Evolutionary conservation across 2,888 invertebrate species (phyloP), one percentile per base, ranked within the genome.

Genomic region (Polydesmus complanatus): DNA sequence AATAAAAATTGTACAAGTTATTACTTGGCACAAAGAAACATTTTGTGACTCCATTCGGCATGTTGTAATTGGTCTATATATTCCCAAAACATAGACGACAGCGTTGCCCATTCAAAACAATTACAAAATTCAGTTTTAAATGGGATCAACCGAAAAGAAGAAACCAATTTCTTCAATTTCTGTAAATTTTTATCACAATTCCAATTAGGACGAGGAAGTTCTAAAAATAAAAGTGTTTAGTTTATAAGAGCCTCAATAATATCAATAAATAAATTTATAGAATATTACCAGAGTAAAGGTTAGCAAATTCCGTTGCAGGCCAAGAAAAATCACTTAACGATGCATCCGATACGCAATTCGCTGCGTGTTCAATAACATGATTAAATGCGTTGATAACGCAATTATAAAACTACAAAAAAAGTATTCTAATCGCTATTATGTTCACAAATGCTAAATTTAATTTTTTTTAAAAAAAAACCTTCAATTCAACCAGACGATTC

Each of bases 241-340:
- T 51, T 8, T 14, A 51, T 5, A 51, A 51, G 19, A 51, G 8
- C 14, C 14, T 14, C 37, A 14, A 37, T 8, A 37, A 37, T 37
- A 8, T 8, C 5, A 8, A 8, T 37, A 37, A 8, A 5, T 8
- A 8, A 37, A 37, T 37, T 37, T 8, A 8, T 37, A 37, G 37
- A 37, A 37, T 37, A 37, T 37, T 37, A 37, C 37, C 37, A 8
- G 22, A 57, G 18, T 22, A 48, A 3, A 18, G n/a, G 5, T 21
- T 27, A 26, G 53, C 23, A 53, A 54, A 54, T 26, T 59, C 37
- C 3, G 25, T 27, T 11, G 52, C 54, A 11, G 59, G 59, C 59
- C 59, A 59, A 26, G 59, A 59, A 25, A 52, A 14, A 19, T 59
- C 37, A 21, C n/a, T 21, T 21, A 59, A 22, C 14, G 2, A 23